Evolutionary conservation across 2,888 invertebrate genomes (phyloP), one percentile per base, ranked within the genome.

Genomic region (Metopia argyrocephala): DNA sequence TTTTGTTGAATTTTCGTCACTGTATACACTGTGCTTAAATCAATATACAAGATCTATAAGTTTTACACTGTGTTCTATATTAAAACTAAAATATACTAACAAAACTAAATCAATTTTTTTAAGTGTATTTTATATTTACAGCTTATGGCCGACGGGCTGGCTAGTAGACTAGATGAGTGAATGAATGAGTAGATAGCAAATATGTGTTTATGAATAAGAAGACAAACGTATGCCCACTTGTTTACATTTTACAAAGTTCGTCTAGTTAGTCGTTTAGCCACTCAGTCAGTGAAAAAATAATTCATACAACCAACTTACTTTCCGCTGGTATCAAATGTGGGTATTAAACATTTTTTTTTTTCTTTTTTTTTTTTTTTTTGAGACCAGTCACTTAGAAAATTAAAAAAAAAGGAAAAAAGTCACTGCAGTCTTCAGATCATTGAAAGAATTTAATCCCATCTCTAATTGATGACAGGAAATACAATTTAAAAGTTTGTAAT

Each of bases 331-430:
- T 66, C 15, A 59, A 27, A 71, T 62, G 79, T 79, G 71, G 79
- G 79, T 62, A 79, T 76, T 71, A 79, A 79, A 79, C 71, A 71
- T 71, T 12, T 48, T 62, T 31, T 0, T n/a, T n/a, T n/a, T 31
- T 31, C 6, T 12, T n/a, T 27, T 23, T 25, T 46, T 6, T 64
- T 64, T 62, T 20, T 2, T 25, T 21, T 62, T 38, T 65, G 57
- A 62, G 68, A n/a, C 73, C 52, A 64, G 59, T 74, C 62, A 68
- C 23, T 71, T 50, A 46, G 4, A 59, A 25, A 69, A 66, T 20
- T 38, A 23, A 21, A 3, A 20, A 38, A 9, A 23, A 45, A 3
- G 23, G 5, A 23, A 38, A 20, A 21, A 5, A 45, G 6, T 15
- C 21, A 28, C 3, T 38, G 15, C 15, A 31, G 27, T 46, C 54